phyloP scores from a whole-genome alignment of 1,140 invertebrate genomes.

The Zaprionus taronus region DNA sequence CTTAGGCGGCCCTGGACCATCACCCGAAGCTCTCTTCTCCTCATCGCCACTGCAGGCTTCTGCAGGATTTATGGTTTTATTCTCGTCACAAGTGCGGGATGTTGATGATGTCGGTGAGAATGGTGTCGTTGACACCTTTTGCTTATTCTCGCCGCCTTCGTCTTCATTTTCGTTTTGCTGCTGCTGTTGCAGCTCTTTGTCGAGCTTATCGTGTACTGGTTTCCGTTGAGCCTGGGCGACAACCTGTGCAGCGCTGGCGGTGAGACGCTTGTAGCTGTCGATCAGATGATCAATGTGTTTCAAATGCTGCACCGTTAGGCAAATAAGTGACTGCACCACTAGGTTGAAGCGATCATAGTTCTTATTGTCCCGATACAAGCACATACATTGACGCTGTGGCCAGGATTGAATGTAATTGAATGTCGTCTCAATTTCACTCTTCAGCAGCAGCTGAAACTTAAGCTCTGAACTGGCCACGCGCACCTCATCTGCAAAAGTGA shows the following conservation, averaged over 20 bases:
- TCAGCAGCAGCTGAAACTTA: slow-evolving; percentile 87
- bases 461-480: slow-evolving; percentile 87
- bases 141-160: slow-evolving; percentile 31
- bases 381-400: slow-evolving; percentile 95
- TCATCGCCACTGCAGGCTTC: slow-evolving; percentile 34
- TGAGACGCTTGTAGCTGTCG: slow-evolving; percentile 73
- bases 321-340: slow-evolving; percentile 92
- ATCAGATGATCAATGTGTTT: slow-evolving; percentile 89
- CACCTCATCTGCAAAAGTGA: slow-evolving; percentile 86
- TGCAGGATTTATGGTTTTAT: slow-evolving; percentile 28
- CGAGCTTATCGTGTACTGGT: slow-evolving; percentile 41
- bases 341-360: slow-evolving; percentile 95
- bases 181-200: slow-evolving; percentile 34
- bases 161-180: slow-evolving; percentile 43
- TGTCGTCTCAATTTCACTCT: slow-evolving; percentile 88
- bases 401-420: slow-evolving; percentile 89
- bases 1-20: slow-evolving; percentile 55
- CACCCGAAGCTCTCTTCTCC: slow-evolving; percentile 51
- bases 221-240: slow-evolving; percentile 62
- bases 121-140: slow-evolving; percentile 35
- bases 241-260: slow-evolving; percentile 69
- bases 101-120: slow-evolving; percentile 20
- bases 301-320: slow-evolving; percentile 90
- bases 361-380: slow-evolving; percentile 94
- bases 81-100: slow-evolving; percentile 33